Conservation (phyloP, 2,797 vertebrate species). For the Lophotriccus pileatus region DNA sequence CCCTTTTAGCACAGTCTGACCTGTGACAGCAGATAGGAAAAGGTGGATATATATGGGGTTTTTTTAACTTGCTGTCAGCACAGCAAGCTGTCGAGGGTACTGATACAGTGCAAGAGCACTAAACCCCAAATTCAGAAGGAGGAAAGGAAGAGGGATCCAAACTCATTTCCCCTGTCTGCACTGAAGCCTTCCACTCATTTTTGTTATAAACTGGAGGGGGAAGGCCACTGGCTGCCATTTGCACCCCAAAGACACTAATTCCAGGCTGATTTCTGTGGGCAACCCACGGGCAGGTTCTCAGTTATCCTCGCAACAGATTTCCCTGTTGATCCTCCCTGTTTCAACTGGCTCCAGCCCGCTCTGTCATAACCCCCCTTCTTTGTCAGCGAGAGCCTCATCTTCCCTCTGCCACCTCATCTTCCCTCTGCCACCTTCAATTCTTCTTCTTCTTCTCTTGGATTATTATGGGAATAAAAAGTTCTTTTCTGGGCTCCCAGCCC, state of each 20-base stretch:
- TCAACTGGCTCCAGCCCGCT: neutral
- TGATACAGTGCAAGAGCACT: neutral
- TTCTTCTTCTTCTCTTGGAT: neutral
- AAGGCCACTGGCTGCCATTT: neutral
- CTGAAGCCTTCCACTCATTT: neutral
- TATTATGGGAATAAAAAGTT: neutral
- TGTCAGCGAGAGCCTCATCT: neutral
- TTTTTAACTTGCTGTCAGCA: neutral
- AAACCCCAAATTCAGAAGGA: neutral
- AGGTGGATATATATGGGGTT: too few relatives aligned
- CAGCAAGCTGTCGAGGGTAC: neutral
- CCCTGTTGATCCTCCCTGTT: neutral
- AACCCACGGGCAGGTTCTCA: neutral
- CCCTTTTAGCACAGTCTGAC: neutral
- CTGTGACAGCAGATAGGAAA: neutral
- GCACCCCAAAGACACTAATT: neutral
- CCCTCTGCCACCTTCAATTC: neutral
- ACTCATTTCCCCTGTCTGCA: neutral
- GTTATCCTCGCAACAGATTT: neutral
- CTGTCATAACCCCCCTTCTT: neutral
- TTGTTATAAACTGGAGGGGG: neutral
- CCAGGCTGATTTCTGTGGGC: neutral
- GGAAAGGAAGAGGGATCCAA: neutral
- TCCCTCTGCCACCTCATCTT: neutral
- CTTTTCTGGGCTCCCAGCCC: neutral